These are phyloP conservation scores for Cantharis rufa DNA, from an alignment of 2,888 invertebrate genomes.

Conservation along the genomic window DNA sequence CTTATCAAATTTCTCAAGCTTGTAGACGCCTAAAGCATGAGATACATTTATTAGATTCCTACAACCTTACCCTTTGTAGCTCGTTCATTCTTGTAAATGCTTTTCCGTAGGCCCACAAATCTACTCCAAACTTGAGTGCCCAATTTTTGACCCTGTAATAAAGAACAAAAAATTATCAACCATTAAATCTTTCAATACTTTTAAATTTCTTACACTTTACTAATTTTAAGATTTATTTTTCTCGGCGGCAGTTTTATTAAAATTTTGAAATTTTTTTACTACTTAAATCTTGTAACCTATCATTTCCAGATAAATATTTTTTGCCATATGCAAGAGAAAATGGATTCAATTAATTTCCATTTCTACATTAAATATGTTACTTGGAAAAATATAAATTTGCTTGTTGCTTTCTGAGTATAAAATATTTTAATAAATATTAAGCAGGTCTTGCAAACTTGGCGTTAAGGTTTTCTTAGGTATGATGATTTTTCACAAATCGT, in stretches of 20 bases:
- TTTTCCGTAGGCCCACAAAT: conserved; percentile 86
- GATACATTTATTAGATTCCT: conserved; percentile 9
- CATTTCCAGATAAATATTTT: not conserved
- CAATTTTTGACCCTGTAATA: conserved; percentile 86
- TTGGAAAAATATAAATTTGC: not conserved
- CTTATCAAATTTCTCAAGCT: not conserved
- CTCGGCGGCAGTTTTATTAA: not conserved
- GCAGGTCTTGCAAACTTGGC: not conserved
- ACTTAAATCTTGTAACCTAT: not conserved
- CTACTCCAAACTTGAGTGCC: conserved; percentile 89
- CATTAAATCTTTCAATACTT: not conserved
- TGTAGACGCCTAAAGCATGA: not conserved
- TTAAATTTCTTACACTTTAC: not conserved
- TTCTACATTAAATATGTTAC: not conserved
- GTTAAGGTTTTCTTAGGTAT: not conserved
- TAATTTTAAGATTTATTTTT: not conserved
- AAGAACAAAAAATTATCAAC: not conserved
- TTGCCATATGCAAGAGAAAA: not conserved
- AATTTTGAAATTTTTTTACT: not conserved
- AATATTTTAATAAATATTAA: not conserved
- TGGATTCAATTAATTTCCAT: not conserved
- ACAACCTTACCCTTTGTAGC: conserved; percentile 75
- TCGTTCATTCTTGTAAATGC: conserved; percentile 88
- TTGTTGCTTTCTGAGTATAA: not conserved
- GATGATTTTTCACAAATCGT: not conserved